Conservation (phyloP, 2,888 invertebrate species). For the Hartigia nigra region DNA sequence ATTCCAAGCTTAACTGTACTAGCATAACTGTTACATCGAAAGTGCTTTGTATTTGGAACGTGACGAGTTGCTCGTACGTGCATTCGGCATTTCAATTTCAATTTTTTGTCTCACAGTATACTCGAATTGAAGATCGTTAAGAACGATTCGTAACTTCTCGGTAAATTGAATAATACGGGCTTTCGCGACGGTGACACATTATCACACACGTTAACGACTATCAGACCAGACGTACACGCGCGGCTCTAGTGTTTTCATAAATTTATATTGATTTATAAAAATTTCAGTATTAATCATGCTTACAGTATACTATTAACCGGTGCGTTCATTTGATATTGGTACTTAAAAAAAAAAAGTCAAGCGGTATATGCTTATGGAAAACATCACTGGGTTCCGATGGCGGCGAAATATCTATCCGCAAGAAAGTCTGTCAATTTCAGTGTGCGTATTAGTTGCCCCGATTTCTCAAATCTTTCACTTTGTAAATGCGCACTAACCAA, state of each 20-base stretch:
- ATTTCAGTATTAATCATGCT: not conserved
- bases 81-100: not conserved
- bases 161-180: not conserved
- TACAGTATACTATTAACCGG: not conserved
- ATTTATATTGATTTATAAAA: conserved; percentile 2
- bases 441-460: conserved; percentile 75
- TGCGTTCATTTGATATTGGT: not conserved
- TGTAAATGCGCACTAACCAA: conserved; percentile 98
- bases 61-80: not conserved
- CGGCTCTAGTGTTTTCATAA: not conserved
- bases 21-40: not conserved
- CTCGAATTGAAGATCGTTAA: not conserved
- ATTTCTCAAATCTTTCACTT: conserved; percentile 95
- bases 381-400: not conserved
- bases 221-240: not conserved
- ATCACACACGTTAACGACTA: not conserved
- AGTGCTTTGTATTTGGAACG: not conserved
- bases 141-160: not conserved
- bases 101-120: not conserved
- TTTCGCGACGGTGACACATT: not conserved
- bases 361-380: not conserved
- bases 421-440: not conserved
- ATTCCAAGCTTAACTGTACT: not conserved
- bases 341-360: not conserved
- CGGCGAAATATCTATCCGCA: not conserved